Evolutionary conservation across 2,113 vertebrate species (phyloP).

Genomic region (Glaucomys volans): DNA sequence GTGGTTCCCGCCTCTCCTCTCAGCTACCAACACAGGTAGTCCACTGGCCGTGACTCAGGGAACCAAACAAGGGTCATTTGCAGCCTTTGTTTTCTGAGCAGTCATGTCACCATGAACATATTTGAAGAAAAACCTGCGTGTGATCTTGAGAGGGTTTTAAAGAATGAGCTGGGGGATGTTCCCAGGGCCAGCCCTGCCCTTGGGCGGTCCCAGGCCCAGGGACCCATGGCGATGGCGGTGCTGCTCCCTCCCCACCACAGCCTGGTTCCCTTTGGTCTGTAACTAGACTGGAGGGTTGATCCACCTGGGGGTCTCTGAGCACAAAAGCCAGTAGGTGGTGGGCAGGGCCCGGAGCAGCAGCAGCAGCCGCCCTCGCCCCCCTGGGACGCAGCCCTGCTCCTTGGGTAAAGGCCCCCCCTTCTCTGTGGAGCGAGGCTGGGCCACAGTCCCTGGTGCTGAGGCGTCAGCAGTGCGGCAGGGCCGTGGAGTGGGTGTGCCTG

Average conservation of each 20-base stretch:
- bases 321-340: fast-evolving
- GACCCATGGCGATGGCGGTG: fast-evolving
- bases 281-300: neutral
- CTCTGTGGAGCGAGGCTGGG: too few relatives aligned
- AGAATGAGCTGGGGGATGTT: neutral
- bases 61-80: neutral
- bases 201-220: too few relatives aligned
- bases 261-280: neutral
- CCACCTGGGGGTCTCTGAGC: neutral
- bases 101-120: fast-evolving
- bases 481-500: too few relatives aligned
- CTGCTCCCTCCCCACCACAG: neutral
- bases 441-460: too few relatives aligned
- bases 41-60: fast-evolving
- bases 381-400: neutral
- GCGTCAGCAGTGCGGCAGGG: too few relatives aligned
- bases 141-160: neutral
- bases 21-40: too few relatives aligned
- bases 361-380: too few relatives aligned
- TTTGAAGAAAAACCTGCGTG: fast-evolving
- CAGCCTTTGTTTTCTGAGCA: too few relatives aligned
- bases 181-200: neutral
- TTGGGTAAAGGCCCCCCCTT: neutral
- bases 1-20: too few relatives aligned
- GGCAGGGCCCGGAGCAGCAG: neutral